Base-by-base conservation (phyloP, 2,797 vertebrate genomes). In the Acestrorhynchus altus region DNA sequence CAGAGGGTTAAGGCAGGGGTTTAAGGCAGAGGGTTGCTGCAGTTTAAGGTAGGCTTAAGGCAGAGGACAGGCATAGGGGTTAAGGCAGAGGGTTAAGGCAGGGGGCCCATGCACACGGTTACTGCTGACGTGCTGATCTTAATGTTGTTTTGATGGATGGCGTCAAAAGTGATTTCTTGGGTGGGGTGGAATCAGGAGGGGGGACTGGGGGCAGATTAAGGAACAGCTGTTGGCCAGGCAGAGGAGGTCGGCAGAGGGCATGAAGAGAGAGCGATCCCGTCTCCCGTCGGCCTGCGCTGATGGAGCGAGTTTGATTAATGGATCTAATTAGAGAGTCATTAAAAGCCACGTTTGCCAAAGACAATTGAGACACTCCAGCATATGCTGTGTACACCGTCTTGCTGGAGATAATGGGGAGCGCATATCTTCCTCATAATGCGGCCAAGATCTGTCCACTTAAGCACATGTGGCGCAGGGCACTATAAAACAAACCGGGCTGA, bases 121-220 rank as follows among this genome's bases (percentile, higher is more conserved):
- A 88, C 86, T 83, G 90, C 85, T 86, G 83, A 54, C 87, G 88
- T 87, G 86, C 77, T 87, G 91, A 90, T 92, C 90, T 93, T 94
- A 94, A 92, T 93, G 92, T 87, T 87, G 89, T 92, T 90, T 87
- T 93, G 93, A 94, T 91, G 89, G 92, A 94, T 92, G 90, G 89
- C 92, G 90, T 94, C 91, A 93, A 91, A 93, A 91, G 93, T 90
- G 91, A 92, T 93, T 94, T 93, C 90, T 93, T 87, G 83, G 86
- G 90, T 88, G 86, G 87, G 89, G 69, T 65, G 39, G 64, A 26
- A 39, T 47, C 16, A 22, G 47, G 72, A 44, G 60, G 49, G 44
- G 26, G 22, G 8, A 26, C 87, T 88, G 87, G 90, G 90, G 90
- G 63, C 47, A 81, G 78, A 80, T 92, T 89, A 91, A 77, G 81